Conservation (phyloP, 2,888 invertebrate species). For the Lissonota sp. region DNA sequence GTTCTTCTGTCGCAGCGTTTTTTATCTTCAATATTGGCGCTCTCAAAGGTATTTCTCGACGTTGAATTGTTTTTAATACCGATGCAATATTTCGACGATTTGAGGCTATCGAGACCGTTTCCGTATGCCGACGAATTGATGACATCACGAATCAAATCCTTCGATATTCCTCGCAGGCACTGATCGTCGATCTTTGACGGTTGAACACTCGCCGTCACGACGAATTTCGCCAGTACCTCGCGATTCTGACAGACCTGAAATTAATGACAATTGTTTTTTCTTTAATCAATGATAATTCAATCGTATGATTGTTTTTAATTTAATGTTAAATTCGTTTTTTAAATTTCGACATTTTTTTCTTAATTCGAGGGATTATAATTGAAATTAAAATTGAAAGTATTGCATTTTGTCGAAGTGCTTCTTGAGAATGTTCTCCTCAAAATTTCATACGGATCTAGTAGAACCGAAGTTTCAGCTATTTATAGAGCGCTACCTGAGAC, state of each 20-base stretch:
- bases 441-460: too few relatives aligned
- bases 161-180: slow-evolving; percentile 81
- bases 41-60: too few relatives aligned
- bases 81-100: slow-evolving; percentile 70
- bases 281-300: neutral
- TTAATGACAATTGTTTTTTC: neutral
- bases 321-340: too few relatives aligned
- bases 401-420: neutral
- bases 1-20: slow-evolving; percentile 71
- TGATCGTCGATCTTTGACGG: slow-evolving; percentile 82
- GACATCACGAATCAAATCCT: slow-evolving; percentile 82
- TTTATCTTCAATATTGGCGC: slow-evolving; percentile 44
- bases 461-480: too few relatives aligned
- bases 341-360: too few relatives aligned
- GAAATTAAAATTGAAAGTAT: neutral
- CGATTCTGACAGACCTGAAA: slow-evolving; percentile 79
- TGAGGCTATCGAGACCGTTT: slow-evolving; percentile 79
- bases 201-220: slow-evolving; percentile 82
- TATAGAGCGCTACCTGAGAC: too few relatives aligned
- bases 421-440: too few relatives aligned
- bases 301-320: too few relatives aligned
- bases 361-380: too few relatives aligned
- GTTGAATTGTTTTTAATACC: slow-evolving; percentile 28
- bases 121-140: slow-evolving; percentile 81
- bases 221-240: slow-evolving; percentile 82